Evolutionary conservation across 2,113 vertebrate genomes (phyloP), one percentile per base, ranked within the genome.

Genomic region (Xiphophorus maculatus): DNA sequence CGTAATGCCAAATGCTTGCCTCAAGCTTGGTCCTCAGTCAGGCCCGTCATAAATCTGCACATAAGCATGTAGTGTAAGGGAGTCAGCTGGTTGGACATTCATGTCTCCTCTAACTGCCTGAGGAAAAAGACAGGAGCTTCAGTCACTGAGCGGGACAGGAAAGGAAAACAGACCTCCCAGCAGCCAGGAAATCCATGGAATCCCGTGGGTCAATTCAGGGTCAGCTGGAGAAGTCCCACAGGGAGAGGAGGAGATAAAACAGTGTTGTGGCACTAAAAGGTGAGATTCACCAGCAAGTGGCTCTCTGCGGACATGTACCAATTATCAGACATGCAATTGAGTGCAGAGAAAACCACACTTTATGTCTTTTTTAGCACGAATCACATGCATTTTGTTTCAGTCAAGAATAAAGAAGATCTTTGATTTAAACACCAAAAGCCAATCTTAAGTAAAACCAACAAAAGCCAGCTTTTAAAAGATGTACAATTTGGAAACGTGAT

Each of bases 121-220:
- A 69, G 30, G 78, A 71, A 73, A 74, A 65, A 74, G 51, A 78
- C 78, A 71, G 60, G 70, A 54, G 1, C 32, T 76, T 72, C 77
- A 63, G 69, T 61, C 9, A 69, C 61, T 37, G 37, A 65, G 66
- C 64, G 35, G 68, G 77, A 83, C 64, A 40, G 76, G 75, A 74
- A 73, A 77, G 74, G 72, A 28, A 30, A 71, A 48, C 71, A 65
- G 76, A 74, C 83, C 83, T 83, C 85, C 88, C 76, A 80, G 25
- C 83, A 79, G 70, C 62, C 84, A 85, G 91, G 90, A 90, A 90
- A 87, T 89, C 87, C 69, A 30, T 68, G 91, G 83, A 89, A 87
- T 91, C 86, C 82, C 77, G 19, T 19, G 62, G 90, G 89, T 92
- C 88, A 86, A 78, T 67, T 63, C 64, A 44, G 78, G 85, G 90